Evolutionary conservation across 2,113 vertebrate species (phyloP).

Genomic region (Hypanus sabinus): DNA sequence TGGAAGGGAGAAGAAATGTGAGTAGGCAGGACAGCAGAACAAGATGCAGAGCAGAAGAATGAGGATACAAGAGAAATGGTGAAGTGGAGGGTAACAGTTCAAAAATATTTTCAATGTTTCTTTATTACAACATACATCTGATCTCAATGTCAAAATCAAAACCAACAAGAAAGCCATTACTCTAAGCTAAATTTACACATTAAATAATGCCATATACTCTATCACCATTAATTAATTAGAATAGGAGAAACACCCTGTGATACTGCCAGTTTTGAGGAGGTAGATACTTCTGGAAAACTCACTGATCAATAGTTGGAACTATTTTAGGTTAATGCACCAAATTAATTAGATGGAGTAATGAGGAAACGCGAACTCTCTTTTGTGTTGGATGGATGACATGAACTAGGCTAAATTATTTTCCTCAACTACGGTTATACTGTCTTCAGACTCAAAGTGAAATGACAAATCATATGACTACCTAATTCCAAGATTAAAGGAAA

Average conservation of each 20-base stretch:
- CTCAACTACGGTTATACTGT: not conserved
- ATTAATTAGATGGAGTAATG: not conserved
- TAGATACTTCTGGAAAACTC: too few species aligned
- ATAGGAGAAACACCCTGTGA: too few species aligned
- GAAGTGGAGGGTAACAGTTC: not conserved
- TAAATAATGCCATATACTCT: too few species aligned
- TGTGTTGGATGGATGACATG: not conserved
- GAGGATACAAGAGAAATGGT: not conserved
- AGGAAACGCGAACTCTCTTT: not conserved
- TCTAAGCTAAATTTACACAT: not conserved
- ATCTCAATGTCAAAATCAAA: not conserved
- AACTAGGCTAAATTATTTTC: not conserved
- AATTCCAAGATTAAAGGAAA: slow-evolving; percentile 39
- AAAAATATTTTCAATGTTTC: not conserved
- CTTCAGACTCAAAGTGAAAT: not conserved
- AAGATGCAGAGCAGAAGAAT: too few species aligned
- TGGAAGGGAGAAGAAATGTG: too few species aligned
- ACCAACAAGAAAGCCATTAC: not conserved
- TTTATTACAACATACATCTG: not conserved
- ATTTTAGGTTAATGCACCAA: not conserved
- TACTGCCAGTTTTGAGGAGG: too few species aligned
- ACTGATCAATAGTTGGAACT: not conserved
- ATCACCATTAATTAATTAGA: too few species aligned
- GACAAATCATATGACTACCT: slow-evolving; percentile 24
- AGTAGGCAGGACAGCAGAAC: too few species aligned